phyloP scores from a whole-genome alignment of 2,113 vertebrate genomes.

The Pedetes capensis region DNA sequence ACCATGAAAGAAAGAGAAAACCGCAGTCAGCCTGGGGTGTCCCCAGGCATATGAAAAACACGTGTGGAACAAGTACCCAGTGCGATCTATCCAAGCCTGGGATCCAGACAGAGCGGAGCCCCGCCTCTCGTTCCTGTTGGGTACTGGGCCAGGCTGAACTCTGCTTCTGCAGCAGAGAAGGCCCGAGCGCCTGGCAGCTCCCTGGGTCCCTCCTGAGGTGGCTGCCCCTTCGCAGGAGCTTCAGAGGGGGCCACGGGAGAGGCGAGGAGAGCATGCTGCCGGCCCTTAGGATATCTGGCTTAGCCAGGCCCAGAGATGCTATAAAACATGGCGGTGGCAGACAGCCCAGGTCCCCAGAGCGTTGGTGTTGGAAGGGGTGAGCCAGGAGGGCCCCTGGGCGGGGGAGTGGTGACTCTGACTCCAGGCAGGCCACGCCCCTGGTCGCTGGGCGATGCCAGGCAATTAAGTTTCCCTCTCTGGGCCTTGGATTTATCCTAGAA shows the following conservation, averaged over 20 bases:
- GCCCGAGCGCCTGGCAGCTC: background rate
- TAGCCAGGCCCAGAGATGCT: background rate
- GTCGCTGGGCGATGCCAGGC: background rate
- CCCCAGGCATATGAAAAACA: slow-evolving; percentile 71
- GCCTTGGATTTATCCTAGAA: background rate
- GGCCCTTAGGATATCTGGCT: background rate
- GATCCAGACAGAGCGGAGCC: slow-evolving; percentile 23
- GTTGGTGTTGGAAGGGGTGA: background rate
- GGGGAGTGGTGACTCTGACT: background rate
- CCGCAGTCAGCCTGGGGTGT: slow-evolving; percentile 49
- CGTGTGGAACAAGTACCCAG: background rate
- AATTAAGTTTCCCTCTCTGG: background rate
- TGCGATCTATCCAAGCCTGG: slow-evolving; percentile 49
- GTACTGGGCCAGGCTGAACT: background rate
- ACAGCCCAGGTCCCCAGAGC: background rate
- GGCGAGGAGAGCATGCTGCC: background rate
- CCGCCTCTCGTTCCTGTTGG: background rate
- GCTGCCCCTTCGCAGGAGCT: background rate
- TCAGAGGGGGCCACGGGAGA: fast-evolving
- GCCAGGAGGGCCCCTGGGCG: too few relatives aligned
- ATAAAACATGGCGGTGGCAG: background rate
- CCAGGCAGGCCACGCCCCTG: background rate
- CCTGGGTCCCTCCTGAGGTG: background rate
- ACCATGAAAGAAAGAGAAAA: slow-evolving; percentile 51
- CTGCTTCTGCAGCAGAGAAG: background rate